Evolutionary conservation across 2,797 vertebrate species (phyloP), one percentile per base, ranked within the genome.

Genomic region (Malacoctenus gilli): DNA sequence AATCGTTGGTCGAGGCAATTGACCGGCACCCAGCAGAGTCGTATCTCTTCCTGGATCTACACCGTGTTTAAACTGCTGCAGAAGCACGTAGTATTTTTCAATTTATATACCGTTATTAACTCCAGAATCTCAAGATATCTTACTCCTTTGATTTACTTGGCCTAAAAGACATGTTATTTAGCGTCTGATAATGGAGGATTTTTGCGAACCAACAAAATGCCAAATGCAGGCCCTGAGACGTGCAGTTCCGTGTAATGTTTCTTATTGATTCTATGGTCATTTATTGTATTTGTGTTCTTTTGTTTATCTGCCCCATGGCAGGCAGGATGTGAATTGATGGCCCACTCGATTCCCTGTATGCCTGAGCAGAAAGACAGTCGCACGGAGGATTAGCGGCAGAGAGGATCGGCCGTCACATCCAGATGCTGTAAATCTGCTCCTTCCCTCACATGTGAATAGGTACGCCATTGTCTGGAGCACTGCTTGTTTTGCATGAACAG

Each of bases 371-470:
- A 64, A 88, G 59, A 61, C 71, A 74, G 69, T 56, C 59, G 48
- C 68, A 60, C 12, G 2, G 73, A 76, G 84, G 83, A 87, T 87
- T 83, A 87, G 61, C 21, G 47, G n/a, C 58, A 72, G 59, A 68
- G 61, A 66, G 82, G 80, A 75, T 87, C 47, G 42, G 49, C 68
- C 47, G 48, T 79, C 81, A 76, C 72, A 83, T 85, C 78, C 79
- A 82, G 77, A 86, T 87, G 82, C 82, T 68, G 57, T 80, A 84
- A 85, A 85, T 87, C 82, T 79, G 75, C 62, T 82, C 62, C 49
- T 66, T 59, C 75, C 72, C 72, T 83, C 70, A 83, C 59, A 75
- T 80, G 71, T 75, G 75, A 86, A 80, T 84, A 86, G 85, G 79
- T 85, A 83, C 1, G 38, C 46, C 72, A 79, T 79, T 87, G 80